These are phyloP conservation scores for Sardina pilchardus DNA, from an alignment of 2,113 vertebrate genomes.

Conservation along the genomic window DNA sequence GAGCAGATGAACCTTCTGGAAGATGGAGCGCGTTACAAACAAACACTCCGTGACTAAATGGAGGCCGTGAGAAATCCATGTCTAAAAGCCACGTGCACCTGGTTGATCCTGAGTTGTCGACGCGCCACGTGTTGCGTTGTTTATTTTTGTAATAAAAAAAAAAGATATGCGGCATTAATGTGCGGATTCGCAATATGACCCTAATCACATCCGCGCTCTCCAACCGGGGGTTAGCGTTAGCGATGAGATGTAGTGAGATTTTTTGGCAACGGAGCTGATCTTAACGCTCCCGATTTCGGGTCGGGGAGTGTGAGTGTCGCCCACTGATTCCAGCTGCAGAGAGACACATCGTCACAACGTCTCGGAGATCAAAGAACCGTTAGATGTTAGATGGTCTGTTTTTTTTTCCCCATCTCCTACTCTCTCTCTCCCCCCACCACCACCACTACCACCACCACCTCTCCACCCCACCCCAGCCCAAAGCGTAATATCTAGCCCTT, in stretches of 20 bases:
- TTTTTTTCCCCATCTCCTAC: not conserved
- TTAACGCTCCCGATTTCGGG: not conserved
- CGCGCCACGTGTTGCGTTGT: not conserved
- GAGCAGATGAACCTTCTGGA: not conserved
- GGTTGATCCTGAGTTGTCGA: not conserved
- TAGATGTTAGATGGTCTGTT: not conserved
- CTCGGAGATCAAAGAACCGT: not conserved
- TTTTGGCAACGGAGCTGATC: not conserved
- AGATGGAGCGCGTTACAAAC: not conserved
- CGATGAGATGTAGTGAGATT: not conserved
- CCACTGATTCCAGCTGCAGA: not conserved
- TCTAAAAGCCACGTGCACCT: not conserved
- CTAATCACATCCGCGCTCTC: not conserved
- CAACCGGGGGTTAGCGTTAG: too few species aligned
- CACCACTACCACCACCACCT: not conserved
- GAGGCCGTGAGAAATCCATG: not conserved
- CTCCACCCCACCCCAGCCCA: not conserved
- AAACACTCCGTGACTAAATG: not conserved
- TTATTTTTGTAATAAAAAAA: not conserved
- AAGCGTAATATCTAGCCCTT: not conserved
- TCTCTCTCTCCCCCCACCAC: not conserved
- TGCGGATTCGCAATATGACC: not conserved
- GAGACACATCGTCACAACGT: constrained; percentile 1
- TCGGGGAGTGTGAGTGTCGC: not conserved
- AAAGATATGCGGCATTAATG: not conserved